A percentile compares a stretch with the other conserved stretches of the same genome.
Evolutionary conservation across 2,888 invertebrate genomes (phyloP).

Genomic region (Apantesis nais): DNA sequence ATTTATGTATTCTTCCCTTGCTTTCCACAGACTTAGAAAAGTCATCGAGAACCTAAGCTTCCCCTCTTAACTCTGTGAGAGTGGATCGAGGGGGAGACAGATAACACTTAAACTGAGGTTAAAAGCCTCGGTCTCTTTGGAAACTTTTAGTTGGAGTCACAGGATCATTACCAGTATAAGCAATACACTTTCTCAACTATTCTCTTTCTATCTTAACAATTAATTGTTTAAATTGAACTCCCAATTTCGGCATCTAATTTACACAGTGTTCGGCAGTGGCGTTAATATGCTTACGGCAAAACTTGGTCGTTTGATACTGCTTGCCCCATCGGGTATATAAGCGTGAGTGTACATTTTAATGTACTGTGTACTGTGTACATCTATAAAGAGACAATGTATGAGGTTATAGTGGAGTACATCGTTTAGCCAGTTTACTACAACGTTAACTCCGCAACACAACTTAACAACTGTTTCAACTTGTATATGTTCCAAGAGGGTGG

Average conservation of each 20-base stretch:
- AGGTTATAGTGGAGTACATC: slow-evolving; percentile 1
- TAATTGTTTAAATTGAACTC: too few species aligned
- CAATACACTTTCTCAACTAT: too few species aligned
- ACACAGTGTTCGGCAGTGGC: too few species aligned
- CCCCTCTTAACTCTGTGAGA: not conserved
- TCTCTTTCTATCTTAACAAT: too few species aligned
- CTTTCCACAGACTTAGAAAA: not conserved
- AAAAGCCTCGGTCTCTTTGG: too few species aligned
- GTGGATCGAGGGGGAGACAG: not conserved
- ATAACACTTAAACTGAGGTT: too few species aligned
- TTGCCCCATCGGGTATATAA: not conserved
- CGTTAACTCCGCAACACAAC: slow-evolving; percentile 12
- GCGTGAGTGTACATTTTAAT: not conserved
- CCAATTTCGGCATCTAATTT: too few species aligned
- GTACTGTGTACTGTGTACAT: not conserved
- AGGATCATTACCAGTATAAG: too few species aligned
- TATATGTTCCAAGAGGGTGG: not conserved
- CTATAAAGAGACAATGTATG: slow-evolving; percentile 5
- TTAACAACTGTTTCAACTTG: slow-evolving; percentile 17
- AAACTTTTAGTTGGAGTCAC: too few species aligned
- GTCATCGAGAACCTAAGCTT: not conserved
- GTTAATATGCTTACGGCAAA: too few species aligned
- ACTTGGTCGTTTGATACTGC: not conserved
- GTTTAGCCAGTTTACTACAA: slow-evolving; percentile 7
- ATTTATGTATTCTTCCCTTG: not conserved